Percentiles rank a stretch among this genome's conserved stretches.
Evolutionary conservation across 2,797 vertebrate genomes (phyloP).

Genomic region (Brachyalestes nurse): DNA sequence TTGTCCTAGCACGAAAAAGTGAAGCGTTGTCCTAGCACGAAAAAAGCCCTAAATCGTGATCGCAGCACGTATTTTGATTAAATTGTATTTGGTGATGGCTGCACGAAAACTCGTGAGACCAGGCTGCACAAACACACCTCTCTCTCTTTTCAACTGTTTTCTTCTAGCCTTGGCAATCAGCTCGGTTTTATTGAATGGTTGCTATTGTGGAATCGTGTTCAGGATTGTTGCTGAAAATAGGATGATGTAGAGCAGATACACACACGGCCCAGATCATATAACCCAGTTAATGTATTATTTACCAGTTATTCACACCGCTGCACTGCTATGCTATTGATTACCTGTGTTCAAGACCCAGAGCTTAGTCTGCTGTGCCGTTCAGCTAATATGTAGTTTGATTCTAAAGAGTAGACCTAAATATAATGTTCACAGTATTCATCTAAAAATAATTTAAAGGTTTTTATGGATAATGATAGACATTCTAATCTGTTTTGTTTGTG

Average conservation of each 20-base stretch:
- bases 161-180: neutral
- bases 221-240: slow-evolving; percentile 51
- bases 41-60: too few species aligned
- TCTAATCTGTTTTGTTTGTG: too few species aligned
- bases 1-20: too few species aligned
- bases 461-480: neutral
- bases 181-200: slow-evolving; percentile 40
- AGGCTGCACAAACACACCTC: neutral
- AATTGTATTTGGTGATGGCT: too few species aligned
- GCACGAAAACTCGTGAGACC: too few species aligned
- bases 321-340: slow-evolving; percentile 56
- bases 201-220: slow-evolving; percentile 50
- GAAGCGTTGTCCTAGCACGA: too few species aligned
- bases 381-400: neutral
- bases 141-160: neutral
- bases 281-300: slow-evolving; percentile 58
- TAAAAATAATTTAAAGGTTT: neutral
- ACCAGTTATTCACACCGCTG: slow-evolving; percentile 51
- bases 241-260: slow-evolving; percentile 40
- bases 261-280: slow-evolving; percentile 47
- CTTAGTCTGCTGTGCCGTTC: neutral
- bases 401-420: neutral
- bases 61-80: too few species aligned
- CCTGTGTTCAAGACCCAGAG: slow-evolving; percentile 42
- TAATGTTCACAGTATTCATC: neutral